Conservation (phyloP, 2,113 vertebrate species). For the Urocynchramus pylzowi region DNA sequence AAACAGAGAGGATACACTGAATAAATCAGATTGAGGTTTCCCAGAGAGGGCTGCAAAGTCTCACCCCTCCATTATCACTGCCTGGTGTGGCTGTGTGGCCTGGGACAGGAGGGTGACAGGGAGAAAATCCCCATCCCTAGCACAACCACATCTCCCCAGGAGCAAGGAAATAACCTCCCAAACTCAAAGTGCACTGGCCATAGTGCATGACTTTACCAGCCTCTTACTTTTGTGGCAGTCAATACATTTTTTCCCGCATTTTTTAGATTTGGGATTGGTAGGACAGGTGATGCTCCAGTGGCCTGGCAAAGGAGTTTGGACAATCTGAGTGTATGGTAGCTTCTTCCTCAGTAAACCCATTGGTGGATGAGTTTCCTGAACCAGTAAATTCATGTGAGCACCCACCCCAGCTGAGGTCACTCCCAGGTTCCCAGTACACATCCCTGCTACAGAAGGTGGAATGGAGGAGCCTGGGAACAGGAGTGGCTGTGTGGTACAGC, state of each 20-base stretch:
- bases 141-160: not conserved
- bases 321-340: not conserved
- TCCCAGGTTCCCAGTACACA: not conserved
- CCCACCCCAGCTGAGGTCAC: fast-evolving
- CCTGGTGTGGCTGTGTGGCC: not conserved
- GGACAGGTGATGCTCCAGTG: not conserved
- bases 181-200: not conserved
- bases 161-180: not conserved
- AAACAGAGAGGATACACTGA: not conserved
- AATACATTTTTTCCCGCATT: fast-evolving
- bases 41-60: not conserved
- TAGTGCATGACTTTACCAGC: not conserved
- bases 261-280: not conserved
- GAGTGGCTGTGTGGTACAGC: not conserved
- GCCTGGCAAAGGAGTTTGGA: not conserved
- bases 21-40: not conserved
- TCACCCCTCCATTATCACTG: not conserved
- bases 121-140: not conserved
- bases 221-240: not conserved
- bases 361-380: not conserved
- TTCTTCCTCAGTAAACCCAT: not conserved
- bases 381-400: not conserved
- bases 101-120: not conserved
- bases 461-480: not conserved
- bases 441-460: not conserved